Conservation (phyloP, 2,113 vertebrate genomes). For the Erpornis zantholeuca region DNA sequence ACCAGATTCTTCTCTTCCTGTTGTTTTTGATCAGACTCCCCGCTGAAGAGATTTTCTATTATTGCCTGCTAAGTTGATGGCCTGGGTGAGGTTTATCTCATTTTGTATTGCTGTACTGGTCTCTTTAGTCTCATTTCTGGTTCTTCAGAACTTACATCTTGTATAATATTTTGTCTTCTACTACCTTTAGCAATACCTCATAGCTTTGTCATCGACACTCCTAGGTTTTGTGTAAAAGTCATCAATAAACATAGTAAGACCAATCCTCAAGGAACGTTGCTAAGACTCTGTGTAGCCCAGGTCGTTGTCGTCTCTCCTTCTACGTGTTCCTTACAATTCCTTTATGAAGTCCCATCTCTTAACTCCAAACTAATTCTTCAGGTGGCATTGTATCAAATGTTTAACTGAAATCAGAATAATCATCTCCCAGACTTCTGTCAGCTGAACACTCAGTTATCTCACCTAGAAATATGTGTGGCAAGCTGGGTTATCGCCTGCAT, state of each 20-base stretch:
- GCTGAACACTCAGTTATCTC: not conserved
- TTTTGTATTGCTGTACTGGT: not conserved
- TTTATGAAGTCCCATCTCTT: not conserved
- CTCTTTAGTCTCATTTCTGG: not conserved
- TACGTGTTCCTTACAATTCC: not conserved
- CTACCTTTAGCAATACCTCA: not conserved
- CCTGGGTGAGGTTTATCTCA: not conserved
- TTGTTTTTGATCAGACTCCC: not conserved
- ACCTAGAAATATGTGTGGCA: not conserved
- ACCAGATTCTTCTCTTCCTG: not conserved
- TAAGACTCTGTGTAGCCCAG: not conserved
- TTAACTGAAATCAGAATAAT: not conserved
- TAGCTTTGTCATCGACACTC: not conserved
- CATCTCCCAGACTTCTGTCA: not conserved
- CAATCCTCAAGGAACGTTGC: accelerated
- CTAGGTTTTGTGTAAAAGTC: not conserved
- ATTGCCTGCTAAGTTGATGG: not conserved
- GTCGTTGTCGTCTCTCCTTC: not conserved
- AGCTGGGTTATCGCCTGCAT: not conserved
- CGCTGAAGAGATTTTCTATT: not conserved
- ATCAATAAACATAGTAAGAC: not conserved
- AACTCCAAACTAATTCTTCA: not conserved
- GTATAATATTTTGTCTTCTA: not conserved
- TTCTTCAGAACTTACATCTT: not conserved
- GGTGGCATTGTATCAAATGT: not conserved